Conservation (phyloP, 2,888 invertebrate genomes). For the Mystacides longicornis region DNA sequence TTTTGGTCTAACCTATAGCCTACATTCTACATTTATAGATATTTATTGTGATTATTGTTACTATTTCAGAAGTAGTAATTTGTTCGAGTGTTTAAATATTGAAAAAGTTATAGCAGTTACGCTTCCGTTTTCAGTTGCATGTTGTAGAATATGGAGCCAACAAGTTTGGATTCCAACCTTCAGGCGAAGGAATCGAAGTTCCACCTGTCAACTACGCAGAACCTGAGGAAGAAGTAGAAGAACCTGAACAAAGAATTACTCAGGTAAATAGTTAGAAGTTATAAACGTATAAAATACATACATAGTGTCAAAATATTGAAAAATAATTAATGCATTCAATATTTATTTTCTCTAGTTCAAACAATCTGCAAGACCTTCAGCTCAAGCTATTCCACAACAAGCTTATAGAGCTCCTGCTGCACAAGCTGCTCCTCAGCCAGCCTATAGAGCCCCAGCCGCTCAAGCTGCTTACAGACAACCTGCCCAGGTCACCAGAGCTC, state of each 20-base stretch:
- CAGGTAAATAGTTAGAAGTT: not conserved
- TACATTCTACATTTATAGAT: too few relatives aligned
- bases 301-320: not conserved
- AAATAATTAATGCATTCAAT: not conserved
- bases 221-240: slow-evolving; percentile 43
- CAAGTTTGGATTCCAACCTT: slow-evolving; percentile 79
- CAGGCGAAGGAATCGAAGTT: slow-evolving; percentile 81
- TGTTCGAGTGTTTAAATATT: not conserved
- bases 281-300: not conserved
- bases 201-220: slow-evolving; percentile 56
- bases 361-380: slow-evolving; percentile 15
- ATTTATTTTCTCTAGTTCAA: slow-evolving; percentile 12
- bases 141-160: slow-evolving; percentile 86
- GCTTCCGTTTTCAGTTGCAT: slow-evolving; percentile 43
- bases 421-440: slow-evolving; percentile 19
- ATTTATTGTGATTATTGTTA: too few relatives aligned
- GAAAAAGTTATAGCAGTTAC: not conserved
- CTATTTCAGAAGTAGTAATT: too few relatives aligned
- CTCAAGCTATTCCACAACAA: slow-evolving; percentile 18
- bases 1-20: too few relatives aligned
- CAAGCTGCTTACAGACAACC: slow-evolving; percentile 25
- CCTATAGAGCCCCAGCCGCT: slow-evolving; percentile 28
- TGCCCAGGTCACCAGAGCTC: slow-evolving; percentile 33
- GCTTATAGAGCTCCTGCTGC: slow-evolving; percentile 28
- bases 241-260: slow-evolving; percentile 5